These are phyloP conservation scores for Trichopria drosophilae DNA, from an alignment of 2,888 invertebrate species.

Conservation along the genomic window DNA sequence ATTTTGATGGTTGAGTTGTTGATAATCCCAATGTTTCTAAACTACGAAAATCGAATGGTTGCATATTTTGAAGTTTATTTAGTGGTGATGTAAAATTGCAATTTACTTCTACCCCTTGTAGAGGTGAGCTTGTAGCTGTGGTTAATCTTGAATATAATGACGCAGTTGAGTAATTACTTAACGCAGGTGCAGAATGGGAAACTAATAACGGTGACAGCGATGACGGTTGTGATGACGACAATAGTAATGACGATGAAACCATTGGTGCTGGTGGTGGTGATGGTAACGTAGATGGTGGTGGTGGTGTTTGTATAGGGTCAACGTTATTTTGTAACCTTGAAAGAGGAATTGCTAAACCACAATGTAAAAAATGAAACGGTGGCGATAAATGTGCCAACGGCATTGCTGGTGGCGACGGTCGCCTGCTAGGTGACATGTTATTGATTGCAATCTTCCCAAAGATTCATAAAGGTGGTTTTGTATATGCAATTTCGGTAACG, in stretches of 20 bases:
- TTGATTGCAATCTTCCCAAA: no score
- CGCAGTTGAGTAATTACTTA: slow-evolving; percentile 60
- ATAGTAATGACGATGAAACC: no score
- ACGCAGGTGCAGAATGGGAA: no score
- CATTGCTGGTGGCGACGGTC: slow-evolving; percentile 66
- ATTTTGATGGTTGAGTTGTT: no score
- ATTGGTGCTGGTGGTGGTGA: slow-evolving; percentile 60
- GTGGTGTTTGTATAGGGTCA: slow-evolving; percentile 52
- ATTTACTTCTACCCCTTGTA: slow-evolving; percentile 60
- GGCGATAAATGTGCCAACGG: slow-evolving; percentile 57
- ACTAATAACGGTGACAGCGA: no score
- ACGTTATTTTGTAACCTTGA: no score
- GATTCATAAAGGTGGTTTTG: no score
- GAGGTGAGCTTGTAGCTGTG: slow-evolving; percentile 63
- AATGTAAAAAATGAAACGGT: slow-evolving; percentile 54
- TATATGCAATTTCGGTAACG: no score
- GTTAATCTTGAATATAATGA: slow-evolving; percentile 55
- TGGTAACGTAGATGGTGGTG: slow-evolving; percentile 54
- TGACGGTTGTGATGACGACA: no score
- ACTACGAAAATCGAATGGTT: slow-evolving; percentile 90
- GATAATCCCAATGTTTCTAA: slow-evolving; percentile 67
- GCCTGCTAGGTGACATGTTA: slow-evolving; percentile 72
- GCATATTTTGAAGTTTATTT: slow-evolving; percentile 91
- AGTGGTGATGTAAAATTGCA: slow-evolving; percentile 66
- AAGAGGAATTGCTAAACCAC: slow-evolving; percentile 54